Conservation (phyloP, 1,140 invertebrate species). For the Cherax quadricarinatus region DNA sequence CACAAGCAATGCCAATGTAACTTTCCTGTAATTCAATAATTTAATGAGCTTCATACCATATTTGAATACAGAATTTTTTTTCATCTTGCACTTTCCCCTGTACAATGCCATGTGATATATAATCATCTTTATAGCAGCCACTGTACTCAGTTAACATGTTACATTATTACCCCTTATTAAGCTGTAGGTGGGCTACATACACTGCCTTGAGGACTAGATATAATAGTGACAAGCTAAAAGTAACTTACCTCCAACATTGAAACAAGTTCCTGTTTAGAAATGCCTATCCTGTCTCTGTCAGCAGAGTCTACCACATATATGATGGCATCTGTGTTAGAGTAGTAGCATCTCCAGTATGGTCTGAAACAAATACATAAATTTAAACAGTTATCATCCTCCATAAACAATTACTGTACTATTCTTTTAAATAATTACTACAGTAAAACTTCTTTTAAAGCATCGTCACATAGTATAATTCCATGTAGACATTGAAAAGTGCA, state of each 20-base stretch:
- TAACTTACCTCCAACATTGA: slow-evolving; percentile 94
- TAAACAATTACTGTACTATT: not conserved
- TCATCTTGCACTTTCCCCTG: too few relatives aligned
- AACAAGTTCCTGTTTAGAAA: slow-evolving; percentile 98
- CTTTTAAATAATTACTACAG: not conserved
- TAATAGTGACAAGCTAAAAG: too few relatives aligned
- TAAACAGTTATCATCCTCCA: not conserved
- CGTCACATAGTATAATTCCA: not conserved
- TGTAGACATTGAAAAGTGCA: not conserved
- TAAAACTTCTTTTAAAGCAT: not conserved
- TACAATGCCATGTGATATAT: too few relatives aligned
- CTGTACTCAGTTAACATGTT: too few relatives aligned
- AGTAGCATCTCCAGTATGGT: slow-evolving; percentile 99
- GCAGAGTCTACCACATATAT: slow-evolving; percentile 99
- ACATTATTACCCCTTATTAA: too few relatives aligned
- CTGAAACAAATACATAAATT: slow-evolving; percentile 80
- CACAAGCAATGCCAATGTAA: too few relatives aligned
- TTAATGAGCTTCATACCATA: too few relatives aligned
- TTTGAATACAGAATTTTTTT: too few relatives aligned
- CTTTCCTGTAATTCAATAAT: too few relatives aligned
- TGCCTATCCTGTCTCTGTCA: slow-evolving; percentile 98
- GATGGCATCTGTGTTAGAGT: slow-evolving; percentile 99
- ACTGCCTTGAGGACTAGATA: too few relatives aligned
- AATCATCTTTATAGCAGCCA: too few relatives aligned
- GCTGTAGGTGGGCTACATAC: too few relatives aligned